Percentiles rank a stretch among this genome's conserved stretches.
These are phyloP conservation scores for Willisornis vidua DNA, from an alignment of 2,113 vertebrate genomes.

Conservation along the genomic window DNA sequence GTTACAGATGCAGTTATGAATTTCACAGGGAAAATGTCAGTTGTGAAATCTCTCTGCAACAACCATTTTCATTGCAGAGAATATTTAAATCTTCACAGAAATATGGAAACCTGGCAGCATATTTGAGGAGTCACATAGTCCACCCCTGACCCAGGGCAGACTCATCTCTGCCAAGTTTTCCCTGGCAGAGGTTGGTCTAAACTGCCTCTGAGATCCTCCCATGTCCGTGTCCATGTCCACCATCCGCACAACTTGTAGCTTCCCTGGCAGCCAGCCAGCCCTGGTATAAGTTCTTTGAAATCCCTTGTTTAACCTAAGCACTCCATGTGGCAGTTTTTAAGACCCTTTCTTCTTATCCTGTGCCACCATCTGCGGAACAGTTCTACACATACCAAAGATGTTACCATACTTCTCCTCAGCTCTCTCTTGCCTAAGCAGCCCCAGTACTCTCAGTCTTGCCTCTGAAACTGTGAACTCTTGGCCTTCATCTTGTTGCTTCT, in stretches of 20 bases:
- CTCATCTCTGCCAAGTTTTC: not conserved
- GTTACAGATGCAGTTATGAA: constrained; percentile 6
- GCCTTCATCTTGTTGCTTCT: not conserved
- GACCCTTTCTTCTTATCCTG: not conserved
- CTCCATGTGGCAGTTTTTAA: not conserved
- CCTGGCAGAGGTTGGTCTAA: not conserved
- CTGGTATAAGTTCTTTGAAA: not conserved
- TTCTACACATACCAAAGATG: not conserved
- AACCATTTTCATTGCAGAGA: not conserved
- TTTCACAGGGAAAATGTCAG: constrained; percentile 8
- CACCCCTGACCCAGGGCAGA: not conserved
- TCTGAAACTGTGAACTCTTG: fast-evolving
- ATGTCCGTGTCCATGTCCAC: fast-evolving
- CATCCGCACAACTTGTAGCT: not conserved
- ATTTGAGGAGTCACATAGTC: not conserved
- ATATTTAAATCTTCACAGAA: not conserved
- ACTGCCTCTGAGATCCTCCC: not conserved
- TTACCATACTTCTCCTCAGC: not conserved
- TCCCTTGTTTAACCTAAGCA: not conserved
- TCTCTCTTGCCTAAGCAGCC: not conserved
- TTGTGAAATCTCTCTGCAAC: constrained; percentile 11
- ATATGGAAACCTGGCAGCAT: not conserved
- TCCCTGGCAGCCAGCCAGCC: not conserved
- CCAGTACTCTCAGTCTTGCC: not conserved
- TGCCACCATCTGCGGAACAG: not conserved